These are phyloP conservation scores for Andricus quercusramuli DNA, from an alignment of 2,888 invertebrate species.

Conservation along the genomic window DNA sequence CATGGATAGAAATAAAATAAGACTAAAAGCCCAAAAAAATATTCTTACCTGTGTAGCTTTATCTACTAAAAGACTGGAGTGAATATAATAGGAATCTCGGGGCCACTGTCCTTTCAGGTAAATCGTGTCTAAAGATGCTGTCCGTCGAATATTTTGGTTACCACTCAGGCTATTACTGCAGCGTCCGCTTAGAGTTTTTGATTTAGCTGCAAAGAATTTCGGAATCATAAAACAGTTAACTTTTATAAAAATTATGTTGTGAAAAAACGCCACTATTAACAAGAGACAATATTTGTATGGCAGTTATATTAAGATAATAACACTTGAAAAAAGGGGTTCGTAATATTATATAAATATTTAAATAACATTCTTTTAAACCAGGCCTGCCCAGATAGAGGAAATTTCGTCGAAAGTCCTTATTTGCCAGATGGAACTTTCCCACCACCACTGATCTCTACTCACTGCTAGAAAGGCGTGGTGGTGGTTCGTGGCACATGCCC, in stretches of 20 bases:
- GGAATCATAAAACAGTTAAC: background rate
- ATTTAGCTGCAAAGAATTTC: slow-evolving; percentile 78
- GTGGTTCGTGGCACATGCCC: too few species aligned
- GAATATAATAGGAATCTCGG: slow-evolving; percentile 84
- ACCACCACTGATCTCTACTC: too few species aligned
- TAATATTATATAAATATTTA: too few species aligned
- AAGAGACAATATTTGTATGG: too few species aligned
- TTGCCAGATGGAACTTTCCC: too few species aligned
- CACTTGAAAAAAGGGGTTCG: too few species aligned
- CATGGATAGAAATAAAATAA: background rate
- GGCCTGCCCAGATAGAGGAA: too few species aligned
- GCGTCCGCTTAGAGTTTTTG: slow-evolving; percentile 79
- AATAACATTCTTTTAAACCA: too few species aligned
- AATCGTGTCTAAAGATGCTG: slow-evolving; percentile 89
- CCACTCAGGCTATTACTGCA: slow-evolving; percentile 81
- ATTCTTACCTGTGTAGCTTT: slow-evolving; percentile 87
- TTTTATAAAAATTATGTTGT: background rate
- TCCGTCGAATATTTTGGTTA: slow-evolving; percentile 85
- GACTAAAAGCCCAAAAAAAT: background rate
- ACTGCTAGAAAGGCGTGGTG: too few species aligned
- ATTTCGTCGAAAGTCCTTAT: too few species aligned
- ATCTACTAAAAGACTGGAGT: slow-evolving; percentile 86
- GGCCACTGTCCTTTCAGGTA: slow-evolving; percentile 90
- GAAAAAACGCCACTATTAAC: too few species aligned
- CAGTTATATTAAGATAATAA: too few species aligned